Evolutionary conservation across 2,113 vertebrate genomes (phyloP).

Genomic region (Felis catus): F.catus_Fca126_mat1.0 CM031426.1:23322001-23322500

Average conservation of each 20-base stretch:
- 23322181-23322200: fast-evolving
- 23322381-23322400: neutral
- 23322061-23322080: neutral
- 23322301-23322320: neutral
- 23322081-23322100: neutral
- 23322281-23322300: neutral
- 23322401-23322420: neutral
- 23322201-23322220: neutral
- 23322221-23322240: neutral
- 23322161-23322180: neutral
- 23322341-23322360: neutral
- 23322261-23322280: neutral
- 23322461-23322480: neutral
- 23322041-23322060: conserved; percentile 29
- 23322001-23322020: conserved; percentile 22
- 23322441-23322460: neutral
- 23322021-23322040: conserved; percentile 47
- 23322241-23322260: neutral
- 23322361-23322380: fast-evolving
- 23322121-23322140: too few relatives aligned
- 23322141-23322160: too few relatives aligned
- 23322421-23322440: neutral
- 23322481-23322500: neutral
- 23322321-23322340: neutral
- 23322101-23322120: neutral